phyloP scores from a whole-genome alignment of 2,797 vertebrate species.

The Natrix natrix region DNA sequence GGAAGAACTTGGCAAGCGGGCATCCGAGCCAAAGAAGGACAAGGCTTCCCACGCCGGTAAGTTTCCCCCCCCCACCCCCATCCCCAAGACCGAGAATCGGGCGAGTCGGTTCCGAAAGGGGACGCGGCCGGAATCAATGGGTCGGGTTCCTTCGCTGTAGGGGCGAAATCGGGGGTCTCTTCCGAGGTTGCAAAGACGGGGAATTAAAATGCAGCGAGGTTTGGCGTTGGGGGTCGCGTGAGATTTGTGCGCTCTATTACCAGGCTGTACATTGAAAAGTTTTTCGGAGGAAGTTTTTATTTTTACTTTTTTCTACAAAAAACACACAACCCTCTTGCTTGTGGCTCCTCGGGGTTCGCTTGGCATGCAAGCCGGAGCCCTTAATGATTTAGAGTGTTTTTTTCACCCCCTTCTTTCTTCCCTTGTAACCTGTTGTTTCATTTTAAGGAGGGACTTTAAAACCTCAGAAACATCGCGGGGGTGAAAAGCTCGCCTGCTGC shows the following conservation, averaged over 20 bases:
- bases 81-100: not conserved
- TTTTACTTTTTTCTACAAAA: too few species aligned
- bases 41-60: slow-evolving; percentile 47
- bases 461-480: accelerated
- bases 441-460: not conserved
- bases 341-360: not conserved
- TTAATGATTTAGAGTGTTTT: not conserved
- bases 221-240: not conserved
- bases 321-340: not conserved
- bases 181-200: not conserved
- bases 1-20: slow-evolving; percentile 15
- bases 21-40: slow-evolving; percentile 12
- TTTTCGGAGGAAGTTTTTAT: not conserved
- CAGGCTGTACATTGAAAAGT: not conserved
- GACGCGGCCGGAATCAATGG: not conserved
- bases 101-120: not conserved
- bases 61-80: slow-evolving; percentile 12
- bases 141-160: not conserved
- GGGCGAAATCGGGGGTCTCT: slow-evolving; percentile 2
- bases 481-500: not conserved
- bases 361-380: slow-evolving; percentile 23
- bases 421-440: not conserved
- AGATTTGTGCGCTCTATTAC: not conserved
- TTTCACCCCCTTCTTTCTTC: accelerated
- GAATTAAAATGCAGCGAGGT: not conserved